Base-by-base conservation (phyloP, 2,888 invertebrate species). In the Oxyteleia sp. region DNA sequence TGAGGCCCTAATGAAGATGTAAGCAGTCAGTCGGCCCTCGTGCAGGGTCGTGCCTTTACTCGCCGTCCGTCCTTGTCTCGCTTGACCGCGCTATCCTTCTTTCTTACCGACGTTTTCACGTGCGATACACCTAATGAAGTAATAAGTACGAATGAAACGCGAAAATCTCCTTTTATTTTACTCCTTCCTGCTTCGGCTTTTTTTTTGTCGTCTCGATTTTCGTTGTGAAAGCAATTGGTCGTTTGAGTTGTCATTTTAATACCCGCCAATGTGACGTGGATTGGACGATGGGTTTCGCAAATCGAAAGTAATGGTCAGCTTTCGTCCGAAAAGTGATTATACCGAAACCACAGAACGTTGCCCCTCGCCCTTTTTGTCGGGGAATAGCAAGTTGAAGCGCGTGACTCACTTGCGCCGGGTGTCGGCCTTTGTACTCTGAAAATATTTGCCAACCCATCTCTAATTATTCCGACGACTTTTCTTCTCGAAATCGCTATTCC, bases 1-100 rank as follows among this genome's bases (percentile, higher is more conserved):
- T 88, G 89, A 89, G 89, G 90, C 91, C 92, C 92, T 93, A 93
- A 93, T 93, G 93, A 93, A 93, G 93, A 93, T 93, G 93, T 93
- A 93, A 92, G 92, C 93, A 93, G 92, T 93, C 92, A 89, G 87
- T 86, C 89, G 91, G 84, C 86, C 85, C 88, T 88, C 88, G 85
- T 87, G 85, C 88, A 86, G 88, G 86, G 82, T 87, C 86, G 86
- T 86, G 87, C 87, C 87, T 86, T 86, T 87, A 87, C 88, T 86
- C 88, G 88, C 85, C 61, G 78, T 84, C 75, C 76, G 59, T 84
- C 86, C 84, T 82, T 84, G 84, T 85, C 82, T 68, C 79, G 75
- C 81, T 29, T 29, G 18, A 29, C 45, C 16, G 76, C 80, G 72
- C 76, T 64, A 59, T 64, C 71, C 82, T 81, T 76, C 81, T 75